Evolutionary conservation across 2,113 vertebrate genomes (phyloP), one percentile per base, ranked within the genome.

Genomic region (Thamnophis sirtalis): DNA sequence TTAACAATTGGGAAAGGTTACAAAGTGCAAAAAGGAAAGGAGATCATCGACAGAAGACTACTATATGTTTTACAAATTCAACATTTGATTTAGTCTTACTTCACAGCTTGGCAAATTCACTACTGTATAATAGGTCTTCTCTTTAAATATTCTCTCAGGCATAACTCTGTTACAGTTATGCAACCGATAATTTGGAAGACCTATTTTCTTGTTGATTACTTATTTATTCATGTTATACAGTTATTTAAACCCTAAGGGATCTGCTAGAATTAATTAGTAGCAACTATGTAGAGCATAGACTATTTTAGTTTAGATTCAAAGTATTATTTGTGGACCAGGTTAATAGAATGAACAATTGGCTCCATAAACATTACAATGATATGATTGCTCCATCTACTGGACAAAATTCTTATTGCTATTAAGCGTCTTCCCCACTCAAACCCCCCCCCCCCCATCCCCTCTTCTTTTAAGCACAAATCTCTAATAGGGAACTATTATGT

Each of bases 341-440:
- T 1, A 68, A 17, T 1, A 0, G 0, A 21, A 86, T 0, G 6
- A 49, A 90, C 33, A 24, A 90, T 90, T 26, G 26, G 56, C 58
- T 87, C 0, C n/a, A 9, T 19, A 19, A 0, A 22, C 43, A 0
- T 26, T 19, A 63, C n/a, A 88, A 50, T 21, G 53, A 84, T 13
- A 89, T 38, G 88, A 21, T 91, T 93, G 38, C 96, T 93, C 96
- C 96, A 93, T 55, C 96, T 96, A 86, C 95, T 96, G 96, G 96
- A 89, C 15, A 54, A 7, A 88, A 73, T 19, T 5, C 13, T 51
- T 80, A 43, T 33, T 90, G 89, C 22, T 84, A 84, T 53, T 56
- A 49, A n/a, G 28, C 8, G 6, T 49, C 50, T 24, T 33, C 11
- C 28, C 26, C n/a, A 33, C 43, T 43, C 43, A 43, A 43, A 43